These are phyloP conservation scores for Plumapathes pennacea DNA, from an alignment of 92 coral and sea anemone species.

Conservation along the genomic window DNA sequence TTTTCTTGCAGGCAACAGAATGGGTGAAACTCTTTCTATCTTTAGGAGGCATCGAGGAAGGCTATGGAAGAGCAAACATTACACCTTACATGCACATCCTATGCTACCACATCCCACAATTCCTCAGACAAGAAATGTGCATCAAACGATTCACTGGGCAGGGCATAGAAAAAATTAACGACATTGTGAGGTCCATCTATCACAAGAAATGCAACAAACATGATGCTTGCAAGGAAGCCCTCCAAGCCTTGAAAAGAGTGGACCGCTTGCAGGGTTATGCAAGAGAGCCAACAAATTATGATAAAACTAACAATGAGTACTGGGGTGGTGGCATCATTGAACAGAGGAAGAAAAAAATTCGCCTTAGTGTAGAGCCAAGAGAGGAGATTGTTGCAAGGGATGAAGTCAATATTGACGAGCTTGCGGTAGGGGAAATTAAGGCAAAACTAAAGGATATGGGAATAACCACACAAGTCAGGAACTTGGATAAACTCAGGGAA, in stretches of 20 bases:
- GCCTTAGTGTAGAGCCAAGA: constrained; percentile 29
- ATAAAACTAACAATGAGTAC: constrained; percentile 24
- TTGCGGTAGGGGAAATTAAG: constrained; percentile 11
- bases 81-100: constrained; percentile 55
- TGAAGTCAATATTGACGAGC: constrained; percentile 5
- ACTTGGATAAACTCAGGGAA: constrained; percentile 22
- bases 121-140: constrained; percentile 1
- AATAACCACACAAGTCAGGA: constrained; percentile 8
- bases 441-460: constrained; percentile 7
- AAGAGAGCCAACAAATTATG: constrained; percentile 30
- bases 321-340: constrained; percentile 41
- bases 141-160: constrained; percentile 54
- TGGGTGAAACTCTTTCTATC: constrained; percentile 26
- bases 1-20: constrained; percentile 12
- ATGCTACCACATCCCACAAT: constrained; percentile 35
- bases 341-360: constrained; percentile 29
- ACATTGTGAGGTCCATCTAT: constrained; percentile 31
- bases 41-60: constrained; percentile 10
- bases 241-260: constrained; percentile 48
- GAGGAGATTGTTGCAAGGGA: constrained; percentile 10
- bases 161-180: constrained; percentile 54
- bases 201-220: constrained; percentile 44
- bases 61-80: constrained; percentile 24
- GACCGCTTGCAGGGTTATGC: constrained; percentile 36
- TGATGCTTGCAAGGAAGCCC: constrained; percentile 51